Percentiles rank a stretch among this genome's conserved stretches.
Evolutionary conservation across 2,888 invertebrate species (phyloP).

Genomic region (Agapostemon virescens): DNA sequence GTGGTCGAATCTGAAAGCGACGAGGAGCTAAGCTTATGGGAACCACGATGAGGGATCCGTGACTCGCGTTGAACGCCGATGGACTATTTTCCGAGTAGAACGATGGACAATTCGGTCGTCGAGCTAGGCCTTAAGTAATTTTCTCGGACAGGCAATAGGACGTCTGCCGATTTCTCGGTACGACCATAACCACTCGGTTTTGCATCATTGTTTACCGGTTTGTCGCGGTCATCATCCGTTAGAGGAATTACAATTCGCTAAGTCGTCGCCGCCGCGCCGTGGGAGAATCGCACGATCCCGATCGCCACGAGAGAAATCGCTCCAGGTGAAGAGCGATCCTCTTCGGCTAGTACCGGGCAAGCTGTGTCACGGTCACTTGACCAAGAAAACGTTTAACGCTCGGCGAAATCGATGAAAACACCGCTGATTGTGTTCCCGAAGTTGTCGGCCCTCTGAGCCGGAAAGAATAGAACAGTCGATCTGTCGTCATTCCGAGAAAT

Average conservation of each 20-base stretch:
- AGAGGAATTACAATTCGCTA: constrained; percentile 54
- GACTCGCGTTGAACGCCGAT: neutral
- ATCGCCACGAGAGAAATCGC: constrained; percentile 61
- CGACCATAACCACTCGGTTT: constrained; percentile 54
- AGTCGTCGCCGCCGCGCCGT: constrained; percentile 61
- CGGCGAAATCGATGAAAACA: constrained; percentile 60
- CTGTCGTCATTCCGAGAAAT: constrained; percentile 19
- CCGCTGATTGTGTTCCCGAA: constrained; percentile 8
- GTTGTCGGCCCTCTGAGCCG: constrained; percentile 21
- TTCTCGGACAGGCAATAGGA: constrained; percentile 40
- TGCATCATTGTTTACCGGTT: constrained; percentile 62
- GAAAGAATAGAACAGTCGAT: constrained; percentile 3
- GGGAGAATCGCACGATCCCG: constrained; percentile 72
- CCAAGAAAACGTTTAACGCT: constrained; percentile 59
- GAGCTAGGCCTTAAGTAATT: constrained; percentile 29
- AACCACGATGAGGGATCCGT: neutral
- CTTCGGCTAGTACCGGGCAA: constrained; percentile 36
- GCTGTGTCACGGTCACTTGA: constrained; percentile 65
- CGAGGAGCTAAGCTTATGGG: neutral
- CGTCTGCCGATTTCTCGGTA: constrained; percentile 55
- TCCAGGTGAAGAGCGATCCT: constrained; percentile 50
- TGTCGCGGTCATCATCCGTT: constrained; percentile 64
- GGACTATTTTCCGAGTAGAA: neutral
- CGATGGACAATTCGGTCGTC: neutral
- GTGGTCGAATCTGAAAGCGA: too few relatives aligned